These are phyloP conservation scores for Napeogenes inachia DNA, from an alignment of 2,888 invertebrate genomes.

Conservation along the genomic window DNA sequence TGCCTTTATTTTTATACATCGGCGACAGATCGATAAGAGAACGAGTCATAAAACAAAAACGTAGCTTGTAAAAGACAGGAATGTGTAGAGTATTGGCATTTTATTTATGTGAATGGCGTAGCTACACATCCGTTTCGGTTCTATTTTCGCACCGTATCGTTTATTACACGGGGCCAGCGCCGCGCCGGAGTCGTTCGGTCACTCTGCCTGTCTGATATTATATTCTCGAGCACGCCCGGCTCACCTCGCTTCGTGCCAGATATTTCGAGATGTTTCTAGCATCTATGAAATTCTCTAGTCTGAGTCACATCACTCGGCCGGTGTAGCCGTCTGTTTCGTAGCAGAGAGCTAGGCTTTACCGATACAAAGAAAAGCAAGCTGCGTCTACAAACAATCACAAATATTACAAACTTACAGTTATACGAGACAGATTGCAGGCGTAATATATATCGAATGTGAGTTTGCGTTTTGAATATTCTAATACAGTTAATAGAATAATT, in stretches of 20 bases:
- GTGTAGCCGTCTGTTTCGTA: conserved; percentile 66
- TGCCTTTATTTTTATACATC: conserved; percentile 58
- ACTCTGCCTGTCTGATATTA: conserved; percentile 73
- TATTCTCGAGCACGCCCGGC: conserved; percentile 76
- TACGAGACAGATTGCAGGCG: too few species aligned
- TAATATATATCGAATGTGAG: background rate
- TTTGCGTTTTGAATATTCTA: too few species aligned
- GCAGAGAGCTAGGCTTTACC: conserved; percentile 36
- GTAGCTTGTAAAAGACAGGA: conserved; percentile 52
- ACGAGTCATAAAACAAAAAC: conserved; percentile 57
- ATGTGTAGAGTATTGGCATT: conserved; percentile 61
- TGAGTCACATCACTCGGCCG: conserved; percentile 65
- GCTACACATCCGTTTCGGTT: conserved; percentile 56
- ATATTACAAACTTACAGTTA: conserved; percentile 9
- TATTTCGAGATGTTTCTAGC: conserved; percentile 74
- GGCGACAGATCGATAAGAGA: conserved; percentile 55
- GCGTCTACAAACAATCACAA: conserved; percentile 17
- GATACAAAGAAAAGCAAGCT: conserved; percentile 12
- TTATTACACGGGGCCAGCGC: conserved; percentile 44
- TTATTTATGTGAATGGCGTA: conserved; percentile 66
- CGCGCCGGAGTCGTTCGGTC: conserved; percentile 51
- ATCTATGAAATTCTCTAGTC: conserved; percentile 73
- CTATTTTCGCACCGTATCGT: conserved; percentile 74
- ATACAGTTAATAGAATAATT: too few species aligned
- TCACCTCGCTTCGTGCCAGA: conserved; percentile 73